These are phyloP conservation scores for Xiphophorus maculatus DNA, from an alignment of 2,113 vertebrate genomes.

Conservation along the genomic window DNA sequence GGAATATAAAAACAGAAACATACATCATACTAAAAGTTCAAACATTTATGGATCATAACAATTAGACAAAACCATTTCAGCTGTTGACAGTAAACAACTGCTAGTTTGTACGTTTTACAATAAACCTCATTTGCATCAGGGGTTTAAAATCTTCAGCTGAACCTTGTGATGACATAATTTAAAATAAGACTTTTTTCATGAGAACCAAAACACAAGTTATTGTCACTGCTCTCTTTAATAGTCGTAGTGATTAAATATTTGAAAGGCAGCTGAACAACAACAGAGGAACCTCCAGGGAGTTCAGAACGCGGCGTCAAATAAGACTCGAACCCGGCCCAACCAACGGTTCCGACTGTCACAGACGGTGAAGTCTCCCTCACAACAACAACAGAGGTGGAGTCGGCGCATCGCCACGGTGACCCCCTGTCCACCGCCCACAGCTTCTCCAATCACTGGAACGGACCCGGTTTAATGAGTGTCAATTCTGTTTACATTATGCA, in stretches of 20 bases:
- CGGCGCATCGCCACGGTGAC: background rate
- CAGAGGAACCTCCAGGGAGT: background rate
- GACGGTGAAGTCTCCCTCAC: background rate
- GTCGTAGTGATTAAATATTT: too few relatives aligned
- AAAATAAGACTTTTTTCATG: background rate
- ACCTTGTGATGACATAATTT: too few relatives aligned
- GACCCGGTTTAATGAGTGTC: background rate
- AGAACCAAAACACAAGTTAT: too few relatives aligned
- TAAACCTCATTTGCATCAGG: too few relatives aligned
- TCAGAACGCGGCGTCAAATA: background rate
- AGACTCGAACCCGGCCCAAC: background rate
- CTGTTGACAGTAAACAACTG: too few relatives aligned
- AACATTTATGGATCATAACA: too few relatives aligned
- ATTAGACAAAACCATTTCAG: too few relatives aligned
- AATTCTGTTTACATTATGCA: background rate
- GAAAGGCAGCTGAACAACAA: background rate
- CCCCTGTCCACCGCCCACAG: background rate
- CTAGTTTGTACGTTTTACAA: too few relatives aligned
- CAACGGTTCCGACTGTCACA: background rate
- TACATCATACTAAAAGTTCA: too few relatives aligned
- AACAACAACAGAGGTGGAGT: background rate
- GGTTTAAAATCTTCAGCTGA: too few relatives aligned
- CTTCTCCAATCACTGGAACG: background rate
- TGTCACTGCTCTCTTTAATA: too few relatives aligned
- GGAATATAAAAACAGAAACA: too few relatives aligned